These are phyloP conservation scores for Trypoxylus dichotomus DNA, from an alignment of 1,140 invertebrate species.

Conservation along the genomic window DNA sequence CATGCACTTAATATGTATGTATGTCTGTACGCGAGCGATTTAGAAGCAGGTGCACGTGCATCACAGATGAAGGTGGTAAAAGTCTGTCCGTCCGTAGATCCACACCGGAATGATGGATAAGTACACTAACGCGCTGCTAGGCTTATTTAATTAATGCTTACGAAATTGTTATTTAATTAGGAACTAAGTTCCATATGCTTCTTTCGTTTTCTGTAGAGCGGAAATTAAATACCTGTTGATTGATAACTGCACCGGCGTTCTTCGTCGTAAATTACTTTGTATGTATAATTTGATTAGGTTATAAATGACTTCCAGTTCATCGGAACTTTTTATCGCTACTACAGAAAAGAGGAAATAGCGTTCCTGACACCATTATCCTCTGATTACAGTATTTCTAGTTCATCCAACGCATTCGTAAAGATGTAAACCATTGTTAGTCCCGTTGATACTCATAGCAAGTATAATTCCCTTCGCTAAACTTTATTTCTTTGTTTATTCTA, in stretches of 20 bases:
- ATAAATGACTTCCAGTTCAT: no score
- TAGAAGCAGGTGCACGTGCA: neutral
- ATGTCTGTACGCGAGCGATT: neutral
- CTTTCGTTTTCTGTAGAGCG: neutral
- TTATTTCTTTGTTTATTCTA: neutral
- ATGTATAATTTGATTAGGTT: no score
- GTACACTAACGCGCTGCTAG: neutral
- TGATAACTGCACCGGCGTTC: neutral
- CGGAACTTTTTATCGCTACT: no score
- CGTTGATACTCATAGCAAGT: neutral
- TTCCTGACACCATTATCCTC: no score
- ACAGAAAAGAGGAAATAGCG: no score
- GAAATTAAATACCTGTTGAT: neutral
- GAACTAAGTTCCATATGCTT: neutral
- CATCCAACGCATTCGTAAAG: no score
- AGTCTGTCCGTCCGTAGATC: neutral
- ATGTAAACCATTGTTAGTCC: no score
- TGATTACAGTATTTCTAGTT: no score
- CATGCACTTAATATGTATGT: neutral
- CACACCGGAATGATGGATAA: neutral
- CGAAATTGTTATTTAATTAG: conserved; percentile 7
- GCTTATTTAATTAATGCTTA: neutral
- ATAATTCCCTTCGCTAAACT: neutral
- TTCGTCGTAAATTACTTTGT: no score
- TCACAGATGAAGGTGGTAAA: neutral